These are phyloP conservation scores for Oncorhynchus clarkii DNA, from an alignment of 2,113 vertebrate genomes.

Conservation along the genomic window DNA sequence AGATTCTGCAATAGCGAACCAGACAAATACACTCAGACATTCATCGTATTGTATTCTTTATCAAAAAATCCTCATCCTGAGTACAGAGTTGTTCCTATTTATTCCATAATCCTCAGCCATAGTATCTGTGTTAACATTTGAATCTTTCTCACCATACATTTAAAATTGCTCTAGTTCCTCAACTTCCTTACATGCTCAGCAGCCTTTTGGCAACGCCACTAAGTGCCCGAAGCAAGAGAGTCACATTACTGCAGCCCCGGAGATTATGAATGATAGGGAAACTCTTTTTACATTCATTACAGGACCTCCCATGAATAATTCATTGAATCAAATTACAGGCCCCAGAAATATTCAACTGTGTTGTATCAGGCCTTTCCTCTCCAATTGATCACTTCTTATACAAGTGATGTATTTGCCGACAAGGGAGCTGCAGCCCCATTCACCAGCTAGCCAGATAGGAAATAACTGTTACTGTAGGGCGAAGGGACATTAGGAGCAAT, in stretches of 20 bases:
- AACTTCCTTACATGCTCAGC: conserved; percentile 15
- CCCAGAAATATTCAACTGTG: conserved; percentile 59
- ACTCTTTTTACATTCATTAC: conserved; percentile 70
- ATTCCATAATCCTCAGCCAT: not conserved
- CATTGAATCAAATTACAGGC: conserved; percentile 62
- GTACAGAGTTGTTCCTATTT: not conserved
- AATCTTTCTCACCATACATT: not conserved
- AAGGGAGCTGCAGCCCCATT: conserved; percentile 12
- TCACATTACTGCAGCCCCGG: conserved; percentile 61
- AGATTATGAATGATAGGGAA: conserved; percentile 73
- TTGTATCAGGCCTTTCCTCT: conserved; percentile 51
- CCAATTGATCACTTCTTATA: conserved; percentile 37
- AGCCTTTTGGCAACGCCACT: conserved; percentile 48
- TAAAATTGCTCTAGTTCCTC: conserved; percentile 34
- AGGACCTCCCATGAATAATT: conserved; percentile 70
- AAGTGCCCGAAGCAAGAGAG: conserved; percentile 59
- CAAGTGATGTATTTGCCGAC: conserved; percentile 39
- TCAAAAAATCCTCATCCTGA: not conserved
- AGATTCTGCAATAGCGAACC: too few relatives aligned
- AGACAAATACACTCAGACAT: too few relatives aligned
- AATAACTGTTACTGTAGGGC: not conserved
- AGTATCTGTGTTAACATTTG: not conserved
- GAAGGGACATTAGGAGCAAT: not conserved
- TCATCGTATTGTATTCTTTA: not conserved
- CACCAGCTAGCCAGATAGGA: not conserved